Evolutionary conservation across 2,113 vertebrate genomes (phyloP), one percentile per base, ranked within the genome.

Genomic region (Dasyurus viverrinus): DNA sequence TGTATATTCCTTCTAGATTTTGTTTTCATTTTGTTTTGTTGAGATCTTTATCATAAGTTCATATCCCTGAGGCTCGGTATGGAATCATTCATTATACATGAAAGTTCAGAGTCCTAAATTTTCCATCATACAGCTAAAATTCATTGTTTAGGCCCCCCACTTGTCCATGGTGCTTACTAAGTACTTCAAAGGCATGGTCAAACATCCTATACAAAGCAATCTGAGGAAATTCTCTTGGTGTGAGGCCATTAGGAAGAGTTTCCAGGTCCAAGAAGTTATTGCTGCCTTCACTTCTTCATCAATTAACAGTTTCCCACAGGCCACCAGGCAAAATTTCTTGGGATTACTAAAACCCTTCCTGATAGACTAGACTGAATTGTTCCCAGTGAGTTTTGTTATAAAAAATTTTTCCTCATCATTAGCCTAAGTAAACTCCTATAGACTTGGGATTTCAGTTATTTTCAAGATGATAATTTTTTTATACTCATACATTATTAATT

Each of bases 41-140:
- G 30, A 68, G 12, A 30, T 54, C 1, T 54, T 60, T 8, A 3
- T 89, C 93, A 90, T 89, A 53, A 89, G 42, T 94, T 89, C 54
- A 90, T 68, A 54, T 84, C 36, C 24, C 2, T 89, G 94, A 91
- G 89, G 90, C 2, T 60, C 48, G 36, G 90, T 22, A 54, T 60
- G 90, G n/a, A 89, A 96, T 90, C 90, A 89, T 46, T 3, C 54
- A 84, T 93, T 91, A 93, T 90, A 22, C 48, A 68, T 96, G 55
- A 93, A 94, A 52, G 89, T 30, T 91, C 48, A 91, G 68, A 92
- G 0, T 48, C 53, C 57, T 91, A 36, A 11, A 54, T 95, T 95
- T 97, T 93, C 89, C 46, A 89, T 93, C 52, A 93, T 53, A 54
- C 46, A 23, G 3, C 36, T 26, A 42, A 93, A 93, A 93, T 8